These are phyloP conservation scores for Brenthis hecate DNA, from an alignment of 2,888 invertebrate species.

Conservation along the genomic window DNA sequence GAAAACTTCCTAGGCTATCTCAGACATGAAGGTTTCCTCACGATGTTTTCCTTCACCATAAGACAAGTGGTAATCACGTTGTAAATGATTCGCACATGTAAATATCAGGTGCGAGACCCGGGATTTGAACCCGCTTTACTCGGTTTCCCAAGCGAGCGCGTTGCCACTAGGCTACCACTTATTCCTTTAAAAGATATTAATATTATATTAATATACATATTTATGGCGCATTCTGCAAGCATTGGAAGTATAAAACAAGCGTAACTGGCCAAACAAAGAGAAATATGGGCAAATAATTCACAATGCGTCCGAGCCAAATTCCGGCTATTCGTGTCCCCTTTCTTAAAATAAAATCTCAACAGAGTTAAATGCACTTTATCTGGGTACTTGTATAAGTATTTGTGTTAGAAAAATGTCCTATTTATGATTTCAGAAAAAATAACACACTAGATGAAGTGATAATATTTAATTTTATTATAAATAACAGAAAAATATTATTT, in stretches of 20 bases:
- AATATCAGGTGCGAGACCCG: too few relatives aligned
- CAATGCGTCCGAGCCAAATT: slow-evolving; percentile 54
- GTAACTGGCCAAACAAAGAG: slow-evolving; percentile 39
- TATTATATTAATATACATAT: slow-evolving; percentile 1
- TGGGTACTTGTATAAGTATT: slow-evolving; percentile 39
- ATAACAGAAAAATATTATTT: too few relatives aligned
- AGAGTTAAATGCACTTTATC: slow-evolving; percentile 68
- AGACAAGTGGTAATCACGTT: too few relatives aligned
- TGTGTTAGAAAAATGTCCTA: slow-evolving; percentile 8
- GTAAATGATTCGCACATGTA: too few relatives aligned
- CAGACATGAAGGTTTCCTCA: too few relatives aligned
- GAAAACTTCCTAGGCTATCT: too few relatives aligned
- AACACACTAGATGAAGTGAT: too few relatives aligned
- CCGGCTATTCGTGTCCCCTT: slow-evolving; percentile 60
- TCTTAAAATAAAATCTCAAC: slow-evolving; percentile 67
- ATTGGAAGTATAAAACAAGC: slow-evolving; percentile 20
- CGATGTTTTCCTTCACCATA: too few relatives aligned
- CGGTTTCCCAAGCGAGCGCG: too few relatives aligned
- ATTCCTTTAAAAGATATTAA: slow-evolving; percentile 2
- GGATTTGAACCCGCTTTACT: too few relatives aligned
- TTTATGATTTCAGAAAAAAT: neutral
- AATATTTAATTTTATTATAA: too few relatives aligned
- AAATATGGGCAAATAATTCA: slow-evolving; percentile 57
- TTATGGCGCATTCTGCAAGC: slow-evolving; percentile 15
- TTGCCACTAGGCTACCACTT: too few relatives aligned